phyloP scores from a whole-genome alignment of 2,113 vertebrate species.

The Myotis lucifugus region DNA sequence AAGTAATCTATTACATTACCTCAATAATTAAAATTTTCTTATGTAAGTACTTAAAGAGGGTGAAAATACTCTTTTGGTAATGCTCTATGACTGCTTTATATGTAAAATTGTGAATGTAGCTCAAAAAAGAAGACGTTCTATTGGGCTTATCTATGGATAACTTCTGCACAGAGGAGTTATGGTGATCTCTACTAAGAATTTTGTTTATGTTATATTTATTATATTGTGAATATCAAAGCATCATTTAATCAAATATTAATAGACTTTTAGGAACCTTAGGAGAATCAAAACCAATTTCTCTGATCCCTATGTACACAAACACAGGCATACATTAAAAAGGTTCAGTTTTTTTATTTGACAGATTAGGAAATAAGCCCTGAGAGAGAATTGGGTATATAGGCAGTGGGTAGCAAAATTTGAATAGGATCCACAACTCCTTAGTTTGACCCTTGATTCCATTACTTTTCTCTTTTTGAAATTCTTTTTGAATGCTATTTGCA shows the following conservation, averaged over 20 bases:
- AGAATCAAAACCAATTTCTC: neutral
- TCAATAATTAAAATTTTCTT: slow-evolving; percentile 24
- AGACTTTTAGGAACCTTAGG: neutral
- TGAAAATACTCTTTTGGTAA: slow-evolving; percentile 13
- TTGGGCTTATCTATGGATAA: neutral
- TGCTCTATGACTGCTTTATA: neutral
- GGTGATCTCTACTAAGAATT: slow-evolving; percentile 6
- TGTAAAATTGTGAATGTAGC: neutral
- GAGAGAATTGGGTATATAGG: neutral
- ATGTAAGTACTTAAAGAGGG: neutral
- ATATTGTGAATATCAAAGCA: neutral
- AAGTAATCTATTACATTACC: slow-evolving; percentile 41
- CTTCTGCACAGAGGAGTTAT: neutral
- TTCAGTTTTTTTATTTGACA: neutral
- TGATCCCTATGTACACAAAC: neutral
- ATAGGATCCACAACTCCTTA: neutral
- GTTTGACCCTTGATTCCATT: neutral
- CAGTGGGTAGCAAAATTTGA: slow-evolving; percentile 28
- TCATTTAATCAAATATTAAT: slow-evolving; percentile 14
- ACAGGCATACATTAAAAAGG: neutral
- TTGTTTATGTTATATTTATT: slow-evolving; percentile 5
- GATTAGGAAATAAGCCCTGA: neutral
- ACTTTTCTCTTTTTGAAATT: slow-evolving; percentile 26
- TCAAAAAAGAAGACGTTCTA: neutral
- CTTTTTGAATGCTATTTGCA: slow-evolving; percentile 38